Evolutionary conservation across 2,113 vertebrate genomes (phyloP).

Genomic region (Hyperopisus bebe): DNA sequence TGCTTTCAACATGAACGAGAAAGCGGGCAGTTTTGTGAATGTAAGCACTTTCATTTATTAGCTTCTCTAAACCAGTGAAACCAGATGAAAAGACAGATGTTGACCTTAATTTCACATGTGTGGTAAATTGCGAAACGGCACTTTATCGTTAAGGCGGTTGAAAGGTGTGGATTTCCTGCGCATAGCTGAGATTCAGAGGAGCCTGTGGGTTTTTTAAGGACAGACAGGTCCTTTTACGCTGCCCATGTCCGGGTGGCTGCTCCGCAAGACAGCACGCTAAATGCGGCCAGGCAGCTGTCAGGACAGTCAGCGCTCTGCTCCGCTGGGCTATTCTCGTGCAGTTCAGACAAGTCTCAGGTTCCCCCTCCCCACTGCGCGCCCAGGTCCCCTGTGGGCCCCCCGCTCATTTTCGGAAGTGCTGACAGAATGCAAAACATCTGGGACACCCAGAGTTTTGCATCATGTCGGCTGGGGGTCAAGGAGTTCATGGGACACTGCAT

Average conservation of each 20-base stretch:
- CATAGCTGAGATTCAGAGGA: neutral
- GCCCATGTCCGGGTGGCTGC: neutral
- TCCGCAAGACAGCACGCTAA: constrained; percentile 40
- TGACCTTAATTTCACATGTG: no score
- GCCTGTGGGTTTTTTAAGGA: constrained; percentile 20
- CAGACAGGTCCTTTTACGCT: neutral
- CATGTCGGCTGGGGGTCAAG: neutral
- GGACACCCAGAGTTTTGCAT: constrained; percentile 13
- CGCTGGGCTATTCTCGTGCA: constrained; percentile 56
- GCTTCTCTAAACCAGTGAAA: neutral
- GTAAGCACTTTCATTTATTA: neutral
- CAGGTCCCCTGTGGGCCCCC: constrained; percentile 36
- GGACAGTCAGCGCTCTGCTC: constrained; percentile 36
- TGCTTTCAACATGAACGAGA: neutral
- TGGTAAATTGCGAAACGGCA: neutral
- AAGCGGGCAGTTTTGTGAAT: neutral
- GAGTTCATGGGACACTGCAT: neutral
- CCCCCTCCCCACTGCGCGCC: constrained; percentile 29
- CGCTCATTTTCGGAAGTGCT: constrained; percentile 42
- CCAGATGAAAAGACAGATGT: neutral
- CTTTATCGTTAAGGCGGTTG: neutral
- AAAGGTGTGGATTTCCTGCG: neutral
- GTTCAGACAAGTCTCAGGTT: constrained; percentile 57
- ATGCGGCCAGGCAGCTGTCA: constrained; percentile 50
- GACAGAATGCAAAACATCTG: constrained; percentile 42